Evolutionary conservation across 2,797 vertebrate species (phyloP), one percentile per base, ranked within the genome.

Genomic region (Ammospiza maritima): DNA sequence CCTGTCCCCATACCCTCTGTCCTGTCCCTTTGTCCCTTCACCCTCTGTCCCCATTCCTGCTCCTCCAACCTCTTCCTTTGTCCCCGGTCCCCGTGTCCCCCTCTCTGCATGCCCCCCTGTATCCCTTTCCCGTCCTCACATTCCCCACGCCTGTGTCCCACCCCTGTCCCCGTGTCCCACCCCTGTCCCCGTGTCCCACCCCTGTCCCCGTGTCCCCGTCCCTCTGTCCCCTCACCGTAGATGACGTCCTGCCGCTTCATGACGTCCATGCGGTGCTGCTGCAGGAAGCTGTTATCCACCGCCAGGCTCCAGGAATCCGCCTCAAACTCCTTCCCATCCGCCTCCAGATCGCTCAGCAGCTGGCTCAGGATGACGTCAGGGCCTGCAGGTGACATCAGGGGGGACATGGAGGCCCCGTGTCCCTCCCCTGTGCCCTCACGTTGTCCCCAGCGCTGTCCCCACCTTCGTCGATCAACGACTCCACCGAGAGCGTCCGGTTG

Each of bases 191-290:
- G 17, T 40, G 17, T 48, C n/a, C 30, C 34, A 9, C 6, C 11
- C n/a, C 48, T 22, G 21, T 14, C 58, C 18, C 57, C 13, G 2
- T 19, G 27, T 2, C 32, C 30, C 30, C 6, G 53, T 21, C 53
- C 18, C 26, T 48, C 5, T 13, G 45, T 36, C 71, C 21, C 51
- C 67, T 97, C 94, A 99, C 99, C 99, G 1, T 99, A 99, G 92
- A 99, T 99, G 96, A 99, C 99, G 1, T 99, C 99, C 96, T 99
- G 99, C 48, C 99, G 98, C 88, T 99, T 99, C 98, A 99, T 99
- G 83, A 99, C 93, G 5, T 99, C 98, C 97, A 99, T 99, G 85
- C 98, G 98, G 74, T 99, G 99, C 56, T 98, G 97, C 94, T 99
- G 99, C 57, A 99, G 94, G 96, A 98, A 99, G 70, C 95, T 87